Percentiles rank a stretch among this genome's conserved stretches.
Evolutionary conservation across 2,797 vertebrate species (phyloP).

Genomic region (Malacoctenus gilli): DNA sequence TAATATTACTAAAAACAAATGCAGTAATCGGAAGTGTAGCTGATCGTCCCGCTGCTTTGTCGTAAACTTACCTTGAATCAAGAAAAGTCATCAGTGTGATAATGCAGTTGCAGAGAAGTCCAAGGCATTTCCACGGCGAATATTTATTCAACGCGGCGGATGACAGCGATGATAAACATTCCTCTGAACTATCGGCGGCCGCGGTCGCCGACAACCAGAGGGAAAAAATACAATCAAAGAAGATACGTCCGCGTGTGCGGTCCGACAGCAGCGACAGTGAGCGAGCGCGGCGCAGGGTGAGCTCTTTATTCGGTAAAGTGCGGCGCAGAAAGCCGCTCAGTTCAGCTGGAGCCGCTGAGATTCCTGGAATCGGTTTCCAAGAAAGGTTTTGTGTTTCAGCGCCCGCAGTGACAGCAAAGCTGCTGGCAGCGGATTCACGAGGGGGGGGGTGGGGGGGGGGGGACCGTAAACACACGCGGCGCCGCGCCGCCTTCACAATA

Average conservation of each 20-base stretch:
- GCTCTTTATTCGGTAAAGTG: constrained; percentile 33
- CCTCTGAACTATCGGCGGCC: neutral
- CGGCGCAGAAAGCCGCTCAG: constrained; percentile 54
- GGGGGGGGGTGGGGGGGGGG: rapidly evolving
- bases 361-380: constrained; percentile 77
- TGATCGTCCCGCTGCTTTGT: too few species aligned
- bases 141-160: rapidly evolving
- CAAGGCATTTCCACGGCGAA: constrained; percentile 6
- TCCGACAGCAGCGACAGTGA: neutral
- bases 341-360: constrained; percentile 39
- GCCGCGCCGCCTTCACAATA: constrained; percentile 1
- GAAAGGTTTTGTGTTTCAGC: constrained; percentile 74
- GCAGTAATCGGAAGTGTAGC: too few species aligned
- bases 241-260: neutral
- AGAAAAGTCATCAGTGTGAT: constrained; percentile 20
- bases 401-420: constrained; percentile 44
- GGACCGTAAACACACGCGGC: neutral
- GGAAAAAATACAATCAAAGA: neutral
- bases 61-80: constrained; percentile 65
- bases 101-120: constrained; percentile 10
- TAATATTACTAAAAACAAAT: too few species aligned
- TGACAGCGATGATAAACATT: neutral
- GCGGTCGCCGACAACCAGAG: too few species aligned
- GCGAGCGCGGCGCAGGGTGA: constrained; percentile 8
- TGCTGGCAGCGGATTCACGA: constrained; percentile 1